Percentiles rank a stretch among this genome's conserved stretches.
These are phyloP conservation scores for Origma solitaria DNA, from an alignment of 2,113 vertebrate genomes.

Conservation along the genomic window DNA sequence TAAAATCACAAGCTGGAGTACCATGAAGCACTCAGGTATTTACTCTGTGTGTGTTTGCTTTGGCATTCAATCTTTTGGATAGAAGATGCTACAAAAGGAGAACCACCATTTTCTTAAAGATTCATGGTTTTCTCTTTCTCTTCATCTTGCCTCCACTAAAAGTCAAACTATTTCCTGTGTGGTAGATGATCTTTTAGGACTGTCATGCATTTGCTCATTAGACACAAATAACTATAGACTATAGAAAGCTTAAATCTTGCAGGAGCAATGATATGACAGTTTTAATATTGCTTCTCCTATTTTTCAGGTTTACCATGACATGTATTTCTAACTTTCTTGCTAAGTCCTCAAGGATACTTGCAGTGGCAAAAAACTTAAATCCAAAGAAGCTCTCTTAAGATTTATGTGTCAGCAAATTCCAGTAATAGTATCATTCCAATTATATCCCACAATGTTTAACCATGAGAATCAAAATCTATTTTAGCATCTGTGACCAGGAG, in stretches of 20 bases:
- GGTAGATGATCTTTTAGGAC: not conserved
- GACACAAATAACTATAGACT: not conserved
- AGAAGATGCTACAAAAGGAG: not conserved
- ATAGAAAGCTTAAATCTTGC: not conserved
- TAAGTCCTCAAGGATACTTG: not conserved
- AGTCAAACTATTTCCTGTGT: not conserved
- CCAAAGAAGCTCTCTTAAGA: not conserved
- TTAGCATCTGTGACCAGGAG: not conserved
- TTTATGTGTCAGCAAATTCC: not conserved
- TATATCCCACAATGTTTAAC: not conserved
- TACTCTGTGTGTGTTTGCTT: not conserved
- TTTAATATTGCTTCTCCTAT: not conserved
- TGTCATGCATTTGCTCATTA: not conserved
- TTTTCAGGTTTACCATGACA: not conserved
- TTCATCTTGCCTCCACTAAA: not conserved
- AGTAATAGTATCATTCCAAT: rapidly evolving
- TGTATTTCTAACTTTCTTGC: not conserved
- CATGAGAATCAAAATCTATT: not conserved
- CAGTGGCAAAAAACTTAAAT: not conserved
- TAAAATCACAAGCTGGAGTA: not conserved
- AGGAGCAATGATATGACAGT: not conserved
- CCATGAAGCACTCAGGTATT: not conserved
- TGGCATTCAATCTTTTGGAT: not conserved
- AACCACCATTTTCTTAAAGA: not conserved
- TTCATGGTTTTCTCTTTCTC: not conserved